Evolutionary conservation across 2,888 invertebrate species (phyloP), one percentile per base, ranked within the genome.

Genomic region (Pterobdella sp.): DNA sequence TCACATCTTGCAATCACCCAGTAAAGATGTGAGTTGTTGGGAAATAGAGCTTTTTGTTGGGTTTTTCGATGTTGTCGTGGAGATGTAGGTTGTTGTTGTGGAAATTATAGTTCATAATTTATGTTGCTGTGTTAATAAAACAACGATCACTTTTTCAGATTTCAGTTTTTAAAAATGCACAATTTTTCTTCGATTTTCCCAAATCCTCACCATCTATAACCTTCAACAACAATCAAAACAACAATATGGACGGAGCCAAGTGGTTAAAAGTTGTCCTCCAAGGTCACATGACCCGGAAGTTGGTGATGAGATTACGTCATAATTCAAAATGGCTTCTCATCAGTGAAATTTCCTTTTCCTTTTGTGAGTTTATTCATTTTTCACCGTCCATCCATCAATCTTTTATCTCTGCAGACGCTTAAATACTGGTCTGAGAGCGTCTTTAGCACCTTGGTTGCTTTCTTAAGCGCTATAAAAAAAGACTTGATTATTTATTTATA

Each of bases 191-290:
- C 49, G 49, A 22, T 42, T 42, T 22, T 14, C 10, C 7, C 49
- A 22, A 22, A 22, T 22, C 49, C 22, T 22, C 49, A 42, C 7
- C 22, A 7, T 22, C 7, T 22, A 14, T 42, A 7, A 42, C 1
- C 67, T 36, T 29, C 67, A 67, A 18, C 32, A 67, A 36, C 67
- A 67, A 2, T 3, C 35, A 34, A 26, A 67, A 36, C 67, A 18
- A 32, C 37, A 34, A 36, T 2, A 36, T 0, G 67, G 37, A 67
- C 22, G 26, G 18, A 1, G 26, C 37, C 34, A 3, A 34, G 37
- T n/a, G 37, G n/a, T 32, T 67, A 3, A n/a, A 36, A 29, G 67
- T 36, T 22, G 37, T 26, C 26, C 14, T 36, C 26, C 26, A 34
- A 35, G 26, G 35, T n/a, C 35, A 32, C 18, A 34, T 10, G 37